Percentiles rank a stretch among this genome's conserved stretches.
Conservation (phyloP, 2,113 vertebrate genomes). For the Athene cunicularia region DNA sequence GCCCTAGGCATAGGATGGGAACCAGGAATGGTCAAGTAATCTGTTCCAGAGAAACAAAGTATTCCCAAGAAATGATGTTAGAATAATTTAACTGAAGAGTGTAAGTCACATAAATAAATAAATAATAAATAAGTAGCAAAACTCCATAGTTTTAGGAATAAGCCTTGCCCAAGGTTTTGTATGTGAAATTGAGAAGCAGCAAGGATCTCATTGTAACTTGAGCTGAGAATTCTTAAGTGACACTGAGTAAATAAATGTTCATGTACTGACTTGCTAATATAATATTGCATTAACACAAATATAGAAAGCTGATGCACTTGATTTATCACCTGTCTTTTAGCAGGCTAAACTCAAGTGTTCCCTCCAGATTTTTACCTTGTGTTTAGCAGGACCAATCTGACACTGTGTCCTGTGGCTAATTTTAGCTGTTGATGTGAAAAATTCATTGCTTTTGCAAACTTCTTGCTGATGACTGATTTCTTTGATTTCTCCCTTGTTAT, state of each 20-base stretch:
- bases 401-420: background rate
- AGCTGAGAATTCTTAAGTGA: background rate
- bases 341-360: background rate
- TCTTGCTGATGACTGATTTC: background rate
- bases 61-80: background rate
- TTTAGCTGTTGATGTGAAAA: background rate
- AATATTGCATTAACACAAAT: background rate
- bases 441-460: background rate
- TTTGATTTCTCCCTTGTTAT: background rate
- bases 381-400: background rate
- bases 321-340: background rate
- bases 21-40: background rate
- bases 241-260: background rate
- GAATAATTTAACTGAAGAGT: background rate
- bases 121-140: background rate
- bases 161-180: background rate
- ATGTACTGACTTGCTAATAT: background rate
- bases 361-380: background rate
- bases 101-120: background rate
- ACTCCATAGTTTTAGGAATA: background rate
- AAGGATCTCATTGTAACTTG: background rate
- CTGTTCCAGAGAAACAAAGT: background rate
- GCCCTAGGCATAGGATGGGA: background rate
- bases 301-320: background rate
- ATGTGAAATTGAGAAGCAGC: background rate